phyloP scores from a whole-genome alignment of 2,888 invertebrate genomes.

The Alitta virens region DNA sequence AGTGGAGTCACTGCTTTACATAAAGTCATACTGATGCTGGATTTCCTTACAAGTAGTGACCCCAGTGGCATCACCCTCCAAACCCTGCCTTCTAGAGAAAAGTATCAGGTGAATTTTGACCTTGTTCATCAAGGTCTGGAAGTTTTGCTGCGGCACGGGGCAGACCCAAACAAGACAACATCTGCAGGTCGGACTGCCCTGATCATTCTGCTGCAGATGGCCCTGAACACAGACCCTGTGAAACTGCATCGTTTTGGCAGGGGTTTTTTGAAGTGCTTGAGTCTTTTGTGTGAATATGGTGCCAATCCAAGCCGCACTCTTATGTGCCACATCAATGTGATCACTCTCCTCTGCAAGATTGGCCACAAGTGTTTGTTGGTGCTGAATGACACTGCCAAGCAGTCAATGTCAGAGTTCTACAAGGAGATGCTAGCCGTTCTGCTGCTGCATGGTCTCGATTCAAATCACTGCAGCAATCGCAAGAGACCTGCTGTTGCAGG shows the following conservation, averaged over 20 bases:
- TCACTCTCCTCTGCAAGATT: slow-evolving; percentile 25
- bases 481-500: slow-evolving; percentile 37
- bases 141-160: slow-evolving; percentile 41
- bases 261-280: slow-evolving; percentile 68
- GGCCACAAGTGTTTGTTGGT: slow-evolving; percentile 51
- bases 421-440: slow-evolving; percentile 68
- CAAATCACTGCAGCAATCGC: slow-evolving; percentile 63
- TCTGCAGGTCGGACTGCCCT: slow-evolving; percentile 61
- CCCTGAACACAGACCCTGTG: slow-evolving; percentile 73
- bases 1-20: slow-evolving; percentile 74
- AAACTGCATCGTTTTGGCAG: slow-evolving; percentile 62
- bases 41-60: slow-evolving; percentile 26
- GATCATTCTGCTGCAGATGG: slow-evolving; percentile 72
- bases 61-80: slow-evolving; percentile 26
- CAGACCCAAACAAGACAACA: slow-evolving; percentile 40
- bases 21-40: slow-evolving; percentile 60
- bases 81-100: slow-evolving; percentile 29
- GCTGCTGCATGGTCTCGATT: slow-evolving; percentile 69
- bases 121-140: slow-evolving; percentile 37
- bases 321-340: slow-evolving; percentile 19
- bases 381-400: slow-evolving; percentile 65
- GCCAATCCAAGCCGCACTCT: slow-evolving; percentile 64
- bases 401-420: slow-evolving; percentile 62
- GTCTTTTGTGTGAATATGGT: slow-evolving; percentile 69
- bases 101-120: slow-evolving; percentile 42